Evolutionary conservation across 1,140 invertebrate genomes (phyloP).

Genomic region (Leptoteleia sp.): DNA sequence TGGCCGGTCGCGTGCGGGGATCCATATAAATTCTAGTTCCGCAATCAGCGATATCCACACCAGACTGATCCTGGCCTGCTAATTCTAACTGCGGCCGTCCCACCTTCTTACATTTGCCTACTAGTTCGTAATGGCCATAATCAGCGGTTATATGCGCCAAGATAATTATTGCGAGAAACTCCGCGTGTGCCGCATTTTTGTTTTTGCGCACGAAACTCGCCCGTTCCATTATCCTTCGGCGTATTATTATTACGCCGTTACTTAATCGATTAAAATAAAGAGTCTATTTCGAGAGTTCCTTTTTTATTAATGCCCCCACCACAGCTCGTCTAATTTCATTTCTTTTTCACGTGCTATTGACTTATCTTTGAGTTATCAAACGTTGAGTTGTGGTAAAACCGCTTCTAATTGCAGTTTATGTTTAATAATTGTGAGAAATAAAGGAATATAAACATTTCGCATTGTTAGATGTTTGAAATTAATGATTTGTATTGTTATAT

Average conservation of each 20-base stretch:
- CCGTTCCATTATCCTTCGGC: constrained; percentile 38
- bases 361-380: no score
- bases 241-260: constrained; percentile 15
- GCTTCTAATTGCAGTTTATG: no score
- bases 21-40: constrained; percentile 81
- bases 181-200: constrained; percentile 49
- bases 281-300: no score
- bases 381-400: no score
- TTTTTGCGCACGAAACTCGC: constrained; percentile 22
- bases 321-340: no score
- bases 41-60: constrained; percentile 79
- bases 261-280: constrained; percentile 10
- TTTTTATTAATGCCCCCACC: no score
- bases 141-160: constrained; percentile 76
- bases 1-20: constrained; percentile 77
- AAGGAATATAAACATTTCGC: no score
- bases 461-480: no score
- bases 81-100: constrained; percentile 76
- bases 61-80: constrained; percentile 79
- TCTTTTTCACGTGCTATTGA: no score
- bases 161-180: constrained; percentile 78
- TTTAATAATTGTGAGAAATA: no score
- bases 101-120: constrained; percentile 79
- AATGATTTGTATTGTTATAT: no score
- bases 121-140: constrained; percentile 78